Evolutionary conservation across 1,140 invertebrate species (phyloP), one percentile per base, ranked within the genome.

Genomic region (Proales similis): DNA sequence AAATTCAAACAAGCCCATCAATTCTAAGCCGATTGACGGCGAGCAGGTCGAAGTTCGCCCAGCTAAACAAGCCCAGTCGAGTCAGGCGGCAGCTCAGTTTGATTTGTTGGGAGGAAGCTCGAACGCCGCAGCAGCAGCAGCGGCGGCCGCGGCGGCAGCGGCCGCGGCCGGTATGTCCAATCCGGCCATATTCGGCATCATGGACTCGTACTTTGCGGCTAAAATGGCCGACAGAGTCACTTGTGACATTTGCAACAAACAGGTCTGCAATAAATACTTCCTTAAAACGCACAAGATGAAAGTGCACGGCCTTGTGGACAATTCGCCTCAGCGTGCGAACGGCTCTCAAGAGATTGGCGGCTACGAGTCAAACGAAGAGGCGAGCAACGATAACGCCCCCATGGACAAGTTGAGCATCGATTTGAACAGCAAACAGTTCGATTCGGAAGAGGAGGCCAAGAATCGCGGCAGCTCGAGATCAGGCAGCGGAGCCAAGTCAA

Each of bases 251-350:
- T 99, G 95, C 76, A 96, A 97, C 76, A 99, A 99, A 78, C 51
- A 61, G 74, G 75, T 96, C 29, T 98, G 94, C 77, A 98, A 98
- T 78, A 98, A 99, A 74, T 98, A 99, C 71, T 98, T 98, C 72
- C 90, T 98, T 85, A 91, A 95, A 72, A 97, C 92, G 0, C 94
- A 99, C 77, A 98, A 98, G 89, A 85, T 96, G 68, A 86, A 95
- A 72, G 95, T 97, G 87, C 94, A 99, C 74, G 91, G 92, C 12
- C 93, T 98, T 30, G 72, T 70, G 22, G 63, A 67, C 19, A 33
- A 63, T 19, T 42, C 63, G 27, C 7, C 17, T 20, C 2, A 43
- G 47, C 30, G 19, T 51, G 22, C 48, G 48, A n/a, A 9, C 0
- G 24, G 49, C 26, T 12, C 14, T 22, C 29, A 29, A 62, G 33